Evolutionary conservation across 2,888 invertebrate genomes (phyloP), one percentile per base, ranked within the genome.

Genomic region (Cephus spinipes): DNA sequence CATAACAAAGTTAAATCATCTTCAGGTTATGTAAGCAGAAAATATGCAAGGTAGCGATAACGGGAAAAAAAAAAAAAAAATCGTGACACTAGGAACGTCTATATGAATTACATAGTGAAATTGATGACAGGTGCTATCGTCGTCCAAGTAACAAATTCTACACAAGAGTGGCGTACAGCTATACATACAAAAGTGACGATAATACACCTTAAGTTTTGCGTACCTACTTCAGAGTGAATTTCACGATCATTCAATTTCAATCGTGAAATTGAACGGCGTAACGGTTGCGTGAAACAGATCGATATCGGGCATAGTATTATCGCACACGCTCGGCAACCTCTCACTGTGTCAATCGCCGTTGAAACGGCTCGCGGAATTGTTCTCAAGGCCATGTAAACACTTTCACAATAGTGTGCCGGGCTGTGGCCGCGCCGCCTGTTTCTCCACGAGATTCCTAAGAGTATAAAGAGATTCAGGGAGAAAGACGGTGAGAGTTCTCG

Each of bases 261-360:
- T 71, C 11, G 31, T 71, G 31, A 12, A 71, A 30, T 1, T 23
- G 31, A 11, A 71, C 31, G 33, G 15, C 15, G 31, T 30, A 71
- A 31, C 12, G 33, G 31, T 15, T 71, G 33, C 71, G 71, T 71
- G 12, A n/a, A 32, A 71, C 71, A 32, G 31, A 71, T 71, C 71
- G 31, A 71, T 32, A 71, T 71, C 71, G 31, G 15, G 69, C 1
- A n/a, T 15, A 31, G 71, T 71, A 71, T 71, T 71, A 71, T 71
- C 71, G 71, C 71, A 71, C 71, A 30, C 71, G 71, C 71, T 33
- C 71, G 71, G 33, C 71, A 71, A 71, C 71, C 71, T 71, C 71
- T 71, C 71, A 71, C 71, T 15, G 71, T 71, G 71, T 71, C 71
- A 71, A 71, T 71, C 71, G 71, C 71, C 71, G 71, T 15, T 31